Conservation (phyloP, 2,797 vertebrate species). For the Borostomias antarcticus region DNA sequence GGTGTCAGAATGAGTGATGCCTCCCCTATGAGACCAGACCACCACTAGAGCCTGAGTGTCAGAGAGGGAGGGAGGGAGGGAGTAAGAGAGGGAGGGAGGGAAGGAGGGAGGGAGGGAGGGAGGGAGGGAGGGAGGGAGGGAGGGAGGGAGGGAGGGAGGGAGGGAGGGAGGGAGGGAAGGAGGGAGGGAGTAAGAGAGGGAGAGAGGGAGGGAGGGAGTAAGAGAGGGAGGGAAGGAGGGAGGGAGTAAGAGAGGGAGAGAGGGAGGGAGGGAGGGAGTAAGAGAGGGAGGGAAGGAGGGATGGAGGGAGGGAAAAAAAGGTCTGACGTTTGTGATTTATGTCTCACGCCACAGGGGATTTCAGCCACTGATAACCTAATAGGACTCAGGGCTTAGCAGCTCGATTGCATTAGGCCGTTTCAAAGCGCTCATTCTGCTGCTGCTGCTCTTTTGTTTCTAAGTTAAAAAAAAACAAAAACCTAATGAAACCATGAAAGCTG, state of each 20-base stretch:
- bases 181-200: constrained; percentile 5
- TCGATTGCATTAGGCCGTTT: constrained; percentile 74
- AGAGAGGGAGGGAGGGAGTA: constrained; percentile 21
- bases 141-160: too few species aligned
- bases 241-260: constrained; percentile 47
- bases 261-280: constrained; percentile 21
- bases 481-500: constrained; percentile 48
- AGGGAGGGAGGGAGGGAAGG: constrained; percentile 10
- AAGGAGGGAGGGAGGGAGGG: constrained; percentile 27
- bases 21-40: constrained; percentile 33
- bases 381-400: constrained; percentile 72
- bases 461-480: constrained; percentile 40
- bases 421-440: constrained; percentile 55
- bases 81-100: background rate
- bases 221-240: too few species aligned
- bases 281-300: too few species aligned
- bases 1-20: constrained; percentile 10
- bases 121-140: background rate
- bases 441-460: constrained; percentile 60
- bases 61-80: constrained; percentile 30
- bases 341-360: constrained; percentile 73
- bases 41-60: constrained; percentile 49
- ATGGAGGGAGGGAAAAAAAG: constrained; percentile 6
- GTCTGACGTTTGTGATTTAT: constrained; percentile 77
- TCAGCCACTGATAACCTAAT: constrained; percentile 79